Conservation (phyloP, 2,888 invertebrate genomes). For the Platypus cylindrus region DNA sequence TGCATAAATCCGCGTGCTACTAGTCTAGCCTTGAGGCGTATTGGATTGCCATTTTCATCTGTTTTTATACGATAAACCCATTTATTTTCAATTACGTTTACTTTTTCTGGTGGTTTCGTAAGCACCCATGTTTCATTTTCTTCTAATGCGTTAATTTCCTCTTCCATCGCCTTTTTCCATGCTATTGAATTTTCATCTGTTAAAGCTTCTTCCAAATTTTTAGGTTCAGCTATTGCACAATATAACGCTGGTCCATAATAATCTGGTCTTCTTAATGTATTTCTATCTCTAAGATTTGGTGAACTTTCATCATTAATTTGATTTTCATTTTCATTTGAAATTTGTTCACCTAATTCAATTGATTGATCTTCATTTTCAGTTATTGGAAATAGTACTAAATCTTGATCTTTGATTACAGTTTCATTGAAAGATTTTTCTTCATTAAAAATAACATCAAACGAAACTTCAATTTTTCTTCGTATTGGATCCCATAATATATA, state of each 20-base stretch:
- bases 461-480: background rate
- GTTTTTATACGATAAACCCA: slow-evolving; percentile 4
- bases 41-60: background rate
- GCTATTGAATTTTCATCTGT: slow-evolving; percentile 5
- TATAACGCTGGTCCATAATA: background rate
- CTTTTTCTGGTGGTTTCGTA: slow-evolving; percentile 5
- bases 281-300: background rate
- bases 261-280: background rate
- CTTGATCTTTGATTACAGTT: background rate
- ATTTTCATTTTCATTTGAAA: background rate
- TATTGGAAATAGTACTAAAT: background rate
- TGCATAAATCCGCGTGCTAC: slow-evolving; percentile 1
- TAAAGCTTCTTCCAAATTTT: slow-evolving; percentile 2
- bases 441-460: slow-evolving; percentile 1
- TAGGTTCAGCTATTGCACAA: slow-evolving; percentile 1
- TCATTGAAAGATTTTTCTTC: slow-evolving; percentile 8
- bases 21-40: slow-evolving; percentile 2
- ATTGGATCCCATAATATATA: slow-evolving; percentile 1
- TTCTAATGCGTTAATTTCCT: slow-evolving; percentile 12
- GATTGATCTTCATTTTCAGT: background rate
- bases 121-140: slow-evolving; percentile 7
- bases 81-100: slow-evolving; percentile 1
- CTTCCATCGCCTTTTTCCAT: slow-evolving; percentile 17
- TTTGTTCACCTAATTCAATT: background rate
- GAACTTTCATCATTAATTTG: background rate